Conservation (phyloP, 2,113 vertebrate genomes). For the Urocynchramus pylzowi region DNA sequence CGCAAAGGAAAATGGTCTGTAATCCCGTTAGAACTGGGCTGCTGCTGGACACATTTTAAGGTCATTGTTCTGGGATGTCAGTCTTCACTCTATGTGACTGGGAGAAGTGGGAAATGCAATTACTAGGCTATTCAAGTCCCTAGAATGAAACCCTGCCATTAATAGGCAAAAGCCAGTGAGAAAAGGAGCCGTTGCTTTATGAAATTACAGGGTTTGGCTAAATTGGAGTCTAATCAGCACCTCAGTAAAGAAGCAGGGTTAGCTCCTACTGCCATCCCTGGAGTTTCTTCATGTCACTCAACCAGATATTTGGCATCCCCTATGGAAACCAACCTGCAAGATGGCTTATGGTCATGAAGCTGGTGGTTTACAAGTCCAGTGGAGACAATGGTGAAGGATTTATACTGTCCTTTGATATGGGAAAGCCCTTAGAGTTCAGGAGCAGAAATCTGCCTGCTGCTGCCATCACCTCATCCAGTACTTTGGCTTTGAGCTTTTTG, state of each 20-base stretch:
- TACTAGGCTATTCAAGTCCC: conserved; percentile 61
- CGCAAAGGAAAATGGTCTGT: conserved; percentile 62
- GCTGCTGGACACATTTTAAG: conserved; percentile 61
- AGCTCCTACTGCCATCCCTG: not conserved
- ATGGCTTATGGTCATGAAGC: not conserved
- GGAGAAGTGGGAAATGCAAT: conserved; percentile 65
- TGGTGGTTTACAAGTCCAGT: not conserved
- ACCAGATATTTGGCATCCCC: not conserved
- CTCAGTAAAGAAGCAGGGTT: not conserved
- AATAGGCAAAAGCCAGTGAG: conserved; percentile 36
- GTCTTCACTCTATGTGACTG: conserved; percentile 38
- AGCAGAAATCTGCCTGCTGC: not conserved
- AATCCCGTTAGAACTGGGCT: conserved; percentile 36
- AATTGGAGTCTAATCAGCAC: conserved; percentile 33
- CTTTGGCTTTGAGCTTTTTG: not conserved
- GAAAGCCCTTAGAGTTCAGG: not conserved
- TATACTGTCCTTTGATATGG: not conserved
- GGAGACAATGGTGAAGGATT: not conserved
- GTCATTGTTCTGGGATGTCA: conserved; percentile 68
- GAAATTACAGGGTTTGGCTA: conserved; percentile 46
- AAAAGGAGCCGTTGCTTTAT: conserved; percentile 21
- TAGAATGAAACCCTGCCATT: conserved; percentile 56
- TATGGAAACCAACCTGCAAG: not conserved
- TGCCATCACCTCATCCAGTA: not conserved
- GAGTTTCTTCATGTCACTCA: not conserved